Evolutionary conservation across 1,140 invertebrate genomes (phyloP).

Genomic region (Branchinecta lynchi): DNA sequence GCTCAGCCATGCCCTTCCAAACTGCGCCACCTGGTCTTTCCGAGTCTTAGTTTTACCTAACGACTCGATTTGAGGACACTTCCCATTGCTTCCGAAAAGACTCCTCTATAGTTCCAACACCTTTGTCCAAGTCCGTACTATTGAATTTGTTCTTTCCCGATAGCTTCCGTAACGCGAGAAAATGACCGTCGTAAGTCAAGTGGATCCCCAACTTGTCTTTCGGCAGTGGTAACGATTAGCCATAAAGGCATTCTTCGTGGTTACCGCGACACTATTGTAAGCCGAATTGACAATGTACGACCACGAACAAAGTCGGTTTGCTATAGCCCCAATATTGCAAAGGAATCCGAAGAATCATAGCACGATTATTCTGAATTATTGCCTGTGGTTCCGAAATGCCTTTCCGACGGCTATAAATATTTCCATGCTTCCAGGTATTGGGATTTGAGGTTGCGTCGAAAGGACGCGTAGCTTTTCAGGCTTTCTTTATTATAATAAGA

Average conservation of each 20-base stretch:
- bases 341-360: neutral
- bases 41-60: too few species aligned
- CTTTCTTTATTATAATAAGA: too few species aligned
- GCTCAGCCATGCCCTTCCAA: too few species aligned
- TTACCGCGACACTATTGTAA: neutral
- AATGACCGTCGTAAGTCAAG: neutral
- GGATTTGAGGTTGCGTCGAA: too few species aligned
- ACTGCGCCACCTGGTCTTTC: too few species aligned
- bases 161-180: neutral
- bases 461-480: too few species aligned
- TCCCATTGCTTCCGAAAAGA: too few species aligned
- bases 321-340: slow-evolving; percentile 9
- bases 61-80: too few species aligned
- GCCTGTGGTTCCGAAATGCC: neutral
- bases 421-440: too few species aligned
- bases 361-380: neutral
- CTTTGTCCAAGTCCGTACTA: too few species aligned
- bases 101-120: too few species aligned
- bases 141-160: too few species aligned
- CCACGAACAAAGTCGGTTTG: neutral
- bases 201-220: neutral
- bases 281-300: slow-evolving; percentile 9
- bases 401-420: neutral
- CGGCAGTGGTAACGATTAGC: neutral
- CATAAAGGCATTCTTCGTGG: slow-evolving; percentile 3